These are phyloP conservation scores for Chiloscyllium punctatum DNA, from an alignment of 2,797 vertebrate species.

Conservation along the genomic window DNA sequence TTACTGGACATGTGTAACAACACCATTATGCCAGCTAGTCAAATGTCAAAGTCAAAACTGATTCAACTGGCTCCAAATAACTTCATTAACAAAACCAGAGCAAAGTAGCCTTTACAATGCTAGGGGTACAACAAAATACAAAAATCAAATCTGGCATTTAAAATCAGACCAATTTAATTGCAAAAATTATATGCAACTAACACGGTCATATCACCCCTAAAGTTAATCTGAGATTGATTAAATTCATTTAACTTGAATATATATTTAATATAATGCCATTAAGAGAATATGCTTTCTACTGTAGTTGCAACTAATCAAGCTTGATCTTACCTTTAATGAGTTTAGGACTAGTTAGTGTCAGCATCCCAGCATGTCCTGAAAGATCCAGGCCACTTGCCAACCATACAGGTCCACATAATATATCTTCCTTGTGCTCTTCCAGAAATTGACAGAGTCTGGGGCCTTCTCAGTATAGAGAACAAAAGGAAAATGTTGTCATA, in stretches of 20 bases:
- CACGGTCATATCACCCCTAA: not conserved
- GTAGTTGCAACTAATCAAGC: not conserved
- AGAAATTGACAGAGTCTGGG: constrained; percentile 86
- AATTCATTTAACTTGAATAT: not conserved
- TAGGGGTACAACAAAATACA: not conserved
- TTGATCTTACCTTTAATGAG: constrained; percentile 83
- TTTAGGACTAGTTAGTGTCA: constrained; percentile 94
- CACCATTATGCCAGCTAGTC: too few relatives aligned
- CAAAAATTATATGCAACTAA: not conserved
- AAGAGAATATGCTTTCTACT: not conserved
- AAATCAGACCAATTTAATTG: not conserved
- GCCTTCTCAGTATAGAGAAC: constrained; percentile 55
- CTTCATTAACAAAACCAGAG: not conserved
- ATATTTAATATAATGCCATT: too few relatives aligned
- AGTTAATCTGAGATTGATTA: not conserved
- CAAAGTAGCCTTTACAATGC: not conserved
- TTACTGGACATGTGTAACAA: too few relatives aligned
- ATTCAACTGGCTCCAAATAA: too few relatives aligned
- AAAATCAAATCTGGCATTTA: not conserved
- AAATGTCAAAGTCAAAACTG: not conserved
- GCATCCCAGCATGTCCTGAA: constrained; percentile 93
- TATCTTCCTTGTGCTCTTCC: constrained; percentile 96
- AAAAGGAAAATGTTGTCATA: not conserved
- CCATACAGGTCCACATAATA: constrained; percentile 95
- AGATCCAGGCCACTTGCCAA: constrained; percentile 93